Percentiles rank a stretch among this genome's conserved stretches.
Evolutionary conservation across 1,140 invertebrate genomes (phyloP).

Genomic region (Eciton burchellii): DNA sequence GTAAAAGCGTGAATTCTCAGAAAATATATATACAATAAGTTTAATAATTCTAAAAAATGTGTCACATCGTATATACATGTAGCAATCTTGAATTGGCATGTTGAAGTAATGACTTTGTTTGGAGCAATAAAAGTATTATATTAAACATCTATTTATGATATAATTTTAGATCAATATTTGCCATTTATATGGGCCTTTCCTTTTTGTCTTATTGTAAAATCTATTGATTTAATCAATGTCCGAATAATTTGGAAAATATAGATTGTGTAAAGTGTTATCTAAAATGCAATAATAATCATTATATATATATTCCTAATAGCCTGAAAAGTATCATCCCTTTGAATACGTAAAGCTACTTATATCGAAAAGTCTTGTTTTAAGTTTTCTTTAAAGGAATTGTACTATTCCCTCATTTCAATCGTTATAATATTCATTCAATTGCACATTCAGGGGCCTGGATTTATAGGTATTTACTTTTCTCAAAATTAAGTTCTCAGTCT

Average conservation of each 20-base stretch:
- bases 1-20: neutral
- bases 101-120: conserved; percentile 14
- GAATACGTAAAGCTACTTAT: conserved; percentile 5
- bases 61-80: neutral
- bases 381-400: neutral
- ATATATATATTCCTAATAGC: conserved; percentile 41
- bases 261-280: conserved; percentile 54
- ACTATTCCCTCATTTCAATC: conserved; percentile 1
- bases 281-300: conserved; percentile 57
- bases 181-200: neutral
- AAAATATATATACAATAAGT: conserved; percentile 1
- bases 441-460: conserved; percentile 21
- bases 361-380: neutral
- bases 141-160: neutral
- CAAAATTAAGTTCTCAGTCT: conserved; percentile 41
- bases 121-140: conserved; percentile 29
- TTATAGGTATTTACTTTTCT: conserved; percentile 34
- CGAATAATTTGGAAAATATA: conserved; percentile 30
- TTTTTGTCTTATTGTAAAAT: neutral
- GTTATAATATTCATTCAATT: neutral
- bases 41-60: conserved; percentile 5
- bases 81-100: neutral
- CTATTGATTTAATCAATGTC: conserved; percentile 14
- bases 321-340: conserved; percentile 29
- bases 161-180: conserved; percentile 3